A percentile compares a stretch with the other conserved stretches of the same genome.
Evolutionary conservation across 2,888 invertebrate species (phyloP).

Genomic region (Eurytoma californica): DNA sequence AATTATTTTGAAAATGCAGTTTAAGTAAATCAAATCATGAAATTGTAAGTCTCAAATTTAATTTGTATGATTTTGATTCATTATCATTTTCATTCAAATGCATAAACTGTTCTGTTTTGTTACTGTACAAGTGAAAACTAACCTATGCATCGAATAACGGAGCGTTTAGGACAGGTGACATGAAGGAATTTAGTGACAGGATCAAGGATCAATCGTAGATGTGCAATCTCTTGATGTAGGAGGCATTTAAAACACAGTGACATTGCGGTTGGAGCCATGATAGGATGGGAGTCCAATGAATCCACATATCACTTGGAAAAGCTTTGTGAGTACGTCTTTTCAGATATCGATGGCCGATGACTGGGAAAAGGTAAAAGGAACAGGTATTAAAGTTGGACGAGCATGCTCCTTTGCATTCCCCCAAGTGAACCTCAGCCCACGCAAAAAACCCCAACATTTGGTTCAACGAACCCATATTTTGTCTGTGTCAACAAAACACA

Average conservation of each 20-base stretch:
- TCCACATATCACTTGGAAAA: conserved; percentile 46
- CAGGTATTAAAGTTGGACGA: not conserved
- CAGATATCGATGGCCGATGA: conserved; percentile 15
- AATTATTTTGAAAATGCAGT: too few relatives aligned
- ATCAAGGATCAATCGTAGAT: conserved; percentile 35
- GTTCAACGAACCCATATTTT: conserved; percentile 39
- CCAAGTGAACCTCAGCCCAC: not conserved
- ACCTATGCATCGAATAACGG: conserved; percentile 48
- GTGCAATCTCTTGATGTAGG: conserved; percentile 17
- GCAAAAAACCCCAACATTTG: not conserved
- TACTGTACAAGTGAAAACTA: conserved; percentile 44
- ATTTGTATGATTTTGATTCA: too few relatives aligned
- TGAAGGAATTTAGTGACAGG: conserved; percentile 30
- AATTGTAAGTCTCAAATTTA: too few relatives aligned
- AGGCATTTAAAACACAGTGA: conserved; percentile 4
- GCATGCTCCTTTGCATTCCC: too few relatives aligned
- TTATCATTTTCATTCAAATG: not conserved
- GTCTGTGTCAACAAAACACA: conserved; percentile 38
- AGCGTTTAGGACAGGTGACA: conserved; percentile 39
- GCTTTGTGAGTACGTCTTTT: not conserved
- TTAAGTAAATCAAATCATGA: too few relatives aligned
- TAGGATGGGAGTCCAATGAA: conserved; percentile 19
- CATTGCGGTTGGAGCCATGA: conserved; percentile 42
- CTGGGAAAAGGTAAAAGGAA: conserved; percentile 12
- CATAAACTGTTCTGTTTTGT: not conserved